phyloP scores from a whole-genome alignment of 2,113 vertebrate species.

The Myrmecobius fasciatus region DNA sequence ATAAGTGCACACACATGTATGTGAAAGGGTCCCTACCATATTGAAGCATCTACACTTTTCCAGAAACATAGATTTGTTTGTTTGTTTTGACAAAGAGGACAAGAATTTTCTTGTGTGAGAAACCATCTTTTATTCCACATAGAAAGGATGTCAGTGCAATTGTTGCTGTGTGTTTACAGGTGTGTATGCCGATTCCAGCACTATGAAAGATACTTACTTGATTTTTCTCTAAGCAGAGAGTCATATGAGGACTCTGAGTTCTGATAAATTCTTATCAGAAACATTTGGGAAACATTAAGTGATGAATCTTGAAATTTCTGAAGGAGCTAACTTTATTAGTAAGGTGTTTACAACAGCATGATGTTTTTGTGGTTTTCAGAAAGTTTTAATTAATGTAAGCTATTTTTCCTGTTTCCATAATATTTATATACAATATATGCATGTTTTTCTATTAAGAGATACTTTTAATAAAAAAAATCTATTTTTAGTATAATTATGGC shows the following conservation, averaged over 20 bases:
- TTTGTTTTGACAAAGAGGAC: not conserved
- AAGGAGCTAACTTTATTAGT: not conserved
- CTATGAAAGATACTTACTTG: not conserved
- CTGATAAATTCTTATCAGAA: not conserved
- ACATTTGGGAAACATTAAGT: not conserved
- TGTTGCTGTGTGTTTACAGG: not conserved
- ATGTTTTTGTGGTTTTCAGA: not conserved
- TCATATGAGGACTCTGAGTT: not conserved
- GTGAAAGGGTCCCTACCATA: not conserved
- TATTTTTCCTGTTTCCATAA: not conserved
- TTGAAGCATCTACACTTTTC: not conserved
- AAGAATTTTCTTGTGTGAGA: not conserved
- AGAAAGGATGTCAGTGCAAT: slow-evolving; percentile 45
- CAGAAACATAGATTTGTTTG: not conserved
- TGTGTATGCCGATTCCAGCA: not conserved
- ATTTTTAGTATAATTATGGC: slow-evolving; percentile 38
- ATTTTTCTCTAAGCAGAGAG: not conserved
- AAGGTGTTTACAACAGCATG: not conserved
- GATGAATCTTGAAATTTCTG: not conserved
- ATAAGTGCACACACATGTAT: not conserved
- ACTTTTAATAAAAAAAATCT: not conserved
- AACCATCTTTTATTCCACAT: not conserved
- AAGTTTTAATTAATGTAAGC: not conserved
- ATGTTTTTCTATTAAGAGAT: slow-evolving; percentile 34
- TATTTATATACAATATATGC: slow-evolving; percentile 36